Evolutionary conservation across 2,113 vertebrate species (phyloP).

Genomic region (Heteronetta atricapilla): DNA sequence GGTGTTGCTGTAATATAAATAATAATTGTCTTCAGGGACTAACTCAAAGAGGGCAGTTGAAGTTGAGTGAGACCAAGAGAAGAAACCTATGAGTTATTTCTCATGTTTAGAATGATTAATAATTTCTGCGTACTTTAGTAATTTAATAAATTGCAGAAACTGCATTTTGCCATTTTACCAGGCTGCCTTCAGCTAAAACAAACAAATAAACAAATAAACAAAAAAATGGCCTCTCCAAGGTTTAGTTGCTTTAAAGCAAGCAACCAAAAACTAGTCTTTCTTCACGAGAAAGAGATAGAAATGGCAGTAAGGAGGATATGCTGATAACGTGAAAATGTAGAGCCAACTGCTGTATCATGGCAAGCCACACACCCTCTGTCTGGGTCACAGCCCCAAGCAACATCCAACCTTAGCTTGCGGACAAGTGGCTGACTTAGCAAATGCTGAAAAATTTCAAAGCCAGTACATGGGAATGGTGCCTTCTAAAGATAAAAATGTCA

Average conservation of each 20-base stretch:
- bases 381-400: not conserved
- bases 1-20: conserved; percentile 63
- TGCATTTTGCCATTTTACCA: conserved; percentile 53
- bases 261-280: conserved; percentile 13
- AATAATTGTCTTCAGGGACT: conserved; percentile 31
- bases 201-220: not conserved
- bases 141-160: conserved; percentile 66
- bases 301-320: conserved; percentile 5
- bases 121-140: conserved; percentile 71
- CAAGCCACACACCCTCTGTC: not conserved
- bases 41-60: conserved; percentile 39
- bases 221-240: not conserved
- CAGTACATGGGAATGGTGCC: accelerated
- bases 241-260: not conserved
- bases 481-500: not conserved
- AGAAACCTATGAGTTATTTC: not conserved
- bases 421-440: not conserved
- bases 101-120: conserved; percentile 57
- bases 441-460: not conserved
- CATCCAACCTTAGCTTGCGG: not conserved
- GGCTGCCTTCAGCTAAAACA: not conserved
- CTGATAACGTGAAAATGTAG: conserved; percentile 45
- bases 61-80: conserved; percentile 27
- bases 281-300: conserved; percentile 48
- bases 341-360: not conserved